Percentiles rank a stretch among this genome's conserved stretches.
Evolutionary conservation across 2,888 invertebrate species (phyloP).

Genomic region (Drosophila neoperkinsi): DNA sequence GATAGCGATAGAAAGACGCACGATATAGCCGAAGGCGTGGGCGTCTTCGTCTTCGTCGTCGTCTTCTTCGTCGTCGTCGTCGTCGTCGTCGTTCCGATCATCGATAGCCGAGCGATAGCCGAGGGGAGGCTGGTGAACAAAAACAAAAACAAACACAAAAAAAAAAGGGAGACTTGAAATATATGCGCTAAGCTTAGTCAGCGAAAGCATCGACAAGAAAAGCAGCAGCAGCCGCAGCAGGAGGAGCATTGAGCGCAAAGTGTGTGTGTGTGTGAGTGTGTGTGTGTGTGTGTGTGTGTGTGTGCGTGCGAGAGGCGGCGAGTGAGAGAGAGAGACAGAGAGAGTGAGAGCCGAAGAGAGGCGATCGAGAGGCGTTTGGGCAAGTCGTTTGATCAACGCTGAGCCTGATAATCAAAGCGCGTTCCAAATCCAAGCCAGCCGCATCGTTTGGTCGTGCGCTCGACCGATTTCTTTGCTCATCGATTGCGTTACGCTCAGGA

Average conservation of each 20-base stretch:
- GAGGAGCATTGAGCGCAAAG: slow-evolving; percentile 18
- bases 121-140: slow-evolving; percentile 14
- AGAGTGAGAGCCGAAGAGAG: slow-evolving; percentile 12
- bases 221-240: slow-evolving; percentile 16
- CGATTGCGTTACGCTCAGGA: slow-evolving; percentile 30
- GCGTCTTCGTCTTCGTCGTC: not conserved
- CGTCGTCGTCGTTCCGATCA: slow-evolving; percentile 13
- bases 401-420: slow-evolving; percentile 71
- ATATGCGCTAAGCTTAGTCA: slow-evolving; percentile 46
- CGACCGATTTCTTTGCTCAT: slow-evolving; percentile 41
- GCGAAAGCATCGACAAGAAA: slow-evolving; percentile 24
- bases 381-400: slow-evolving; percentile 55
- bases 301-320: not conserved
- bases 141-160: not conserved
- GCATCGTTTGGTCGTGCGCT: slow-evolving; percentile 70
- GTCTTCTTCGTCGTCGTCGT: not conserved
- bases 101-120: slow-evolving; percentile 13
- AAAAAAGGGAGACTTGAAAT: slow-evolving; percentile 6
- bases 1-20: slow-evolving; percentile 30
- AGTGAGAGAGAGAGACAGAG: slow-evolving; percentile 16
- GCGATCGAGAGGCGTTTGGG: slow-evolving; percentile 24
- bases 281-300: slow-evolving; percentile 1
- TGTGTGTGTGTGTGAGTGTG: not conserved
- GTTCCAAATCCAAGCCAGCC: slow-evolving; percentile 74
- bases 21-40: slow-evolving; percentile 18